phyloP scores from a whole-genome alignment of 2,113 vertebrate species.

The Calypte anna region DNA sequence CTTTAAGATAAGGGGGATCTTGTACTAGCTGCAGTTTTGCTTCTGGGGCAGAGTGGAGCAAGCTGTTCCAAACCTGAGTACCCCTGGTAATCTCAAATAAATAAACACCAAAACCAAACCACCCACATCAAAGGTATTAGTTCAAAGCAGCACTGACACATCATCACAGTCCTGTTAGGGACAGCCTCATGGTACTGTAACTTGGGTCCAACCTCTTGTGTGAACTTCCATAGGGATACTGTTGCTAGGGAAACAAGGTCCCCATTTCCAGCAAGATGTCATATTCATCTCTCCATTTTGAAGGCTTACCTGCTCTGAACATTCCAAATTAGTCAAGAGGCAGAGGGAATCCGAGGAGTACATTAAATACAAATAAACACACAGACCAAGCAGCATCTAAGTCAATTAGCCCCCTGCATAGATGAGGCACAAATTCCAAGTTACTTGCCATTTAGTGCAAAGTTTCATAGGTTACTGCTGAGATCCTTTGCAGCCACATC shows the following conservation, averaged over 20 bases:
- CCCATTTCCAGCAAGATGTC: neutral
- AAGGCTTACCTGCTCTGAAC: neutral
- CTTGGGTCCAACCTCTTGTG: neutral
- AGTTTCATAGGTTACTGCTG: neutral
- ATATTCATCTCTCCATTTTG: neutral
- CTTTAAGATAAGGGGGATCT: neutral
- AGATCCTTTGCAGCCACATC: neutral
- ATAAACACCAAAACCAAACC: neutral
- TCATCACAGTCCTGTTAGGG: neutral
- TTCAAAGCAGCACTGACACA: neutral
- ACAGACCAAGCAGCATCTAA: neutral
- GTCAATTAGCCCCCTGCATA: neutral
- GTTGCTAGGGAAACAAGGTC: constrained; percentile 12
- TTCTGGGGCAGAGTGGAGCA: neutral
- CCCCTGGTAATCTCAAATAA: neutral
- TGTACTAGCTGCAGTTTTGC: neutral
- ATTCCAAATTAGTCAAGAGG: neutral
- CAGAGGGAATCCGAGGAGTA: neutral
- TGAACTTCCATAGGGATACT: neutral
- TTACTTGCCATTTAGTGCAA: neutral
- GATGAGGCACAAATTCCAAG: neutral
- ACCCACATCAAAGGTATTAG: neutral
- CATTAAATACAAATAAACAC: neutral
- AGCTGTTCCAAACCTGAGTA: neutral
- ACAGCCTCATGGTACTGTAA: neutral